Base-by-base conservation (phyloP, 2,888 invertebrate genomes). In the Diarsia mendica region DNA sequence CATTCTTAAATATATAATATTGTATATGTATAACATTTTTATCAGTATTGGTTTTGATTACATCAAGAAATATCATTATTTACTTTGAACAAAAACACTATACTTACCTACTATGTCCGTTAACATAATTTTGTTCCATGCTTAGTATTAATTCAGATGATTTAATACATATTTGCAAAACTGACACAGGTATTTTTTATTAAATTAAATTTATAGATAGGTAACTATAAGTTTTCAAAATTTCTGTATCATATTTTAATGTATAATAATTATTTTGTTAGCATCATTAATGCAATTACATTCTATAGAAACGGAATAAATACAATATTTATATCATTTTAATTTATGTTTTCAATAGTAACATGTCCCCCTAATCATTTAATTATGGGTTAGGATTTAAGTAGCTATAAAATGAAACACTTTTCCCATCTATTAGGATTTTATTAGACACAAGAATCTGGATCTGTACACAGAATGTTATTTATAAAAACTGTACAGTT, bases 221-320 rank as follows among this genome's bases (percentile, higher is more conserved):
- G 67, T 89, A 90, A 86, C 80, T 89, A 84, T 92, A 91, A 89
- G 86, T 92, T 90, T 85, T 90, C 89, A 82, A 93, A 93, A 92
- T 93, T 93, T 88, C 86, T 90, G 91, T 93, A 90, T 87, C 79
- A 90, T 90, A 89, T 91, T 89, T 89, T 87, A 89, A 87, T 89
- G 89, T 91, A 88, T 87, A 86, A 88, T 90, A 84, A 90, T 92
- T 92, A 91, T 92, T 93, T 93, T 91, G 88, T 92, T 92, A 92
- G 91, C 90, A 90, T 94, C 91, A 93, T 94, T 91, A 92, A 79
- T 93, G 92, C 93, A 92, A 93, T 91, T 92, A 93, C 92, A 93
- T 93, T 90, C 91, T 93, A 92, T 93, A 91, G 90, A 92, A 93
- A 94, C 91, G 87, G 92, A 94, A 93, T 94, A 94, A 94, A 93